Evolutionary conservation across 1,140 invertebrate species (phyloP), one percentile per base, ranked within the genome.

Genomic region (Cydia splendana): DNA sequence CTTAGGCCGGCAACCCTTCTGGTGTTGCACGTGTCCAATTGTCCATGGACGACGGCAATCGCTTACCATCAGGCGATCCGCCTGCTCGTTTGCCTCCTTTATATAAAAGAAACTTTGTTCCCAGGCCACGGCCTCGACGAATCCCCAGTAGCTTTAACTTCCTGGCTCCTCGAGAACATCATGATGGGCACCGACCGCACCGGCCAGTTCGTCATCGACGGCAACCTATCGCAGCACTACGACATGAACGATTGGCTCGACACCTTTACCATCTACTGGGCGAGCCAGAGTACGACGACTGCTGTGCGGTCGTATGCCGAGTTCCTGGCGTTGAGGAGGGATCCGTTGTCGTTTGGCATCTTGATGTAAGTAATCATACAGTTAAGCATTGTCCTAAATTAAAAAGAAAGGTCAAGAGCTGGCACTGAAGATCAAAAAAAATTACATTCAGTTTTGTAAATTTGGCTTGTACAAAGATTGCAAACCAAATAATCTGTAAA

Each of bases 241-340:
- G 28, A 73, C 28, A 71, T 77, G 42, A 13, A 57, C n/a, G 76
- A 77, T 13, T 53, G 42, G n/a, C 9, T 77, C 20, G 76, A 77
- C 45, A 28, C 42, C 48, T 53, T 71, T 12, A 77, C 76, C n/a
- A 28, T 73, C 38, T 34, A 53, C 42, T 77, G 76, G 76, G 9
- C 13, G 0, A 15, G 10, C 10, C 13, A 73, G 67, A 73, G 65
- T 48, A 15, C 18, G 42, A 69, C 34, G 34, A 77, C 76, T 24
- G 24, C 34, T 15, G 28, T n/a, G 34, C 28, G 76, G 4, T 30
- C 67, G 1, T 77, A 77, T 34, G 67, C 65, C 0, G 76, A 77
- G 57, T 30, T 18, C 13, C 9, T 42, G 10, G 76, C 76, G 2
- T 10, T 51, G 42, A 30, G 48, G 20, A 34, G 45, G 2, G 67